Evolutionary conservation across 2,113 vertebrate species (phyloP), one percentile per base, ranked within the genome.

Genomic region (Ranitomeya imitator): DNA sequence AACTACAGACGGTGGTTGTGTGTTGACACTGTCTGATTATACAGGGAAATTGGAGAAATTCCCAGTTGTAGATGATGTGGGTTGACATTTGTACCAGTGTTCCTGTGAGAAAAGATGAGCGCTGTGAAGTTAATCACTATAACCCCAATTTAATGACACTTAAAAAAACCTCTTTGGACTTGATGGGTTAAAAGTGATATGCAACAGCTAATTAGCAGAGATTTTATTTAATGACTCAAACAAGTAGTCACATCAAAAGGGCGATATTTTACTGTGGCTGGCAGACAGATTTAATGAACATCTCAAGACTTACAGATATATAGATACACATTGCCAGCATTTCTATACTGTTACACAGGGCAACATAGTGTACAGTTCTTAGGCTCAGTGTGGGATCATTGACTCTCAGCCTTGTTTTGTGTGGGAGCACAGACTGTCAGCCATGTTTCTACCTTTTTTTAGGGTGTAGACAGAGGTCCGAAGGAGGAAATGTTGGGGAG

Each of bases 21-120:
- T 83, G 51, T 69, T 69, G 65, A 84, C 63, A 54, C n/a, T 54
- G 37, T 67, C 45, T 84, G 82, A 54, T 71, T 84, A 84, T 69
- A 54, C 51, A 16, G 5, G 82, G 82, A 51, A 71, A 71, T 57
- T 84, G 37, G 63, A 84, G 65, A 52, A 69, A 54, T 67, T 55
- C 45, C 65, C 63, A 69, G 45, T 69, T 81, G 45, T 84, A 71
- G 18, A 69, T 18, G 51, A 84, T 71, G 63, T 19, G 2, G 21
- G 13, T 71, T 69, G 63, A 69, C 65, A 84, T 84, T 84, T 84
- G 82, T 65, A 84, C 82, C 14, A 55, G 51, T 71, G 14, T 83
- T 69, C 63, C 63, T 23, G 10, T 84, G 65, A 71, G 51, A 54
- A 54, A 18, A 55, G 63, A 7, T 80, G n/a, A 80, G n/a, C 15